These are phyloP conservation scores for Astyanax mexicanus DNA, from an alignment of 2,797 vertebrate species.

Conservation along the genomic window DNA sequence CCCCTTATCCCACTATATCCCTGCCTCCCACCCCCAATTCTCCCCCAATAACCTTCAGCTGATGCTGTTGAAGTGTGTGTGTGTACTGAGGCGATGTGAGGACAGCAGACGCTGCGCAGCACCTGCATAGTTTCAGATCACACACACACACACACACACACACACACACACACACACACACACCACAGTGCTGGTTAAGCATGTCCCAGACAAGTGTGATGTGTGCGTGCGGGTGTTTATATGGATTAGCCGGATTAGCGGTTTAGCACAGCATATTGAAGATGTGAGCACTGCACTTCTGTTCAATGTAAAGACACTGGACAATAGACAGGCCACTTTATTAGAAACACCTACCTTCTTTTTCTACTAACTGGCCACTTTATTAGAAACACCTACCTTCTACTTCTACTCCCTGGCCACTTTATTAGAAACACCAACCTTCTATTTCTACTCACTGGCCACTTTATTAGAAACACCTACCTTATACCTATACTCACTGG, in stretches of 20 bases:
- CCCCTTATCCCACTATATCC: too few species aligned
- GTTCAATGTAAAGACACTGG: not conserved
- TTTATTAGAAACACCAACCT: not conserved
- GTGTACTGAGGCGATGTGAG: not conserved
- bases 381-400: not conserved
- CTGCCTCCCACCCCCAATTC: too few species aligned
- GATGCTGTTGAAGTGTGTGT: not conserved
- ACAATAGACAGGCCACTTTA: not conserved
- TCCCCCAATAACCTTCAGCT: not conserved
- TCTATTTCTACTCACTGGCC: not conserved
- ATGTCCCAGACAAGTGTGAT: conserved; percentile 3
- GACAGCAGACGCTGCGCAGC: not conserved
- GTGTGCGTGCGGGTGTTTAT: conserved; percentile 1
- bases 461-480: too few species aligned
- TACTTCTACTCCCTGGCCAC: not conserved
- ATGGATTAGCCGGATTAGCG: conserved; percentile 73
- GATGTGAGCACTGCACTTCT: conserved; percentile 56
- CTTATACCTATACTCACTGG: too few species aligned
- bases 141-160: not conserved
- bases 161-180: not conserved
- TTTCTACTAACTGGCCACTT: not conserved
- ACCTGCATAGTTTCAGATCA: not conserved
- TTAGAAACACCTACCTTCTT: too few species aligned
- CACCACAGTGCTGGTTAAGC: conserved; percentile 14
- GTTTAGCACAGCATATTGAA: conserved; percentile 61